Conservation (phyloP, 2,797 vertebrate genomes). For the Manis pentadactyla region DNA sequence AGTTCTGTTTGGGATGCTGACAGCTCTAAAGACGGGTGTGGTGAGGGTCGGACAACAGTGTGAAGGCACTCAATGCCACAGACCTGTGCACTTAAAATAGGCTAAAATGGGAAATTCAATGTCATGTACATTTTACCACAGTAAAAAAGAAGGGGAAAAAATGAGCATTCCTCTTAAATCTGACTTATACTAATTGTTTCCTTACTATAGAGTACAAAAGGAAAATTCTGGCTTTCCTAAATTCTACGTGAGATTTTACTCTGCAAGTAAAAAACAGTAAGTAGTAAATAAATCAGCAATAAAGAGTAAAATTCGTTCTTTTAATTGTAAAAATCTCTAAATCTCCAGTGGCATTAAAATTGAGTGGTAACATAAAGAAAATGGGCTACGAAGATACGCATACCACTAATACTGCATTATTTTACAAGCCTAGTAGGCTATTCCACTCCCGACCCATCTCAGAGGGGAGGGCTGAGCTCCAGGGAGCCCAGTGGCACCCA, state of each 20-base stretch:
- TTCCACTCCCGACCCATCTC: fast-evolving
- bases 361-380: too few relatives aligned
- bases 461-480: fast-evolving
- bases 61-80: too few relatives aligned
- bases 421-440: not conserved
- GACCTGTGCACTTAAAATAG: not conserved
- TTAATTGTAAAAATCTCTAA: not conserved
- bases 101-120: not conserved
- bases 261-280: not conserved
- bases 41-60: fast-evolving
- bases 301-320: not conserved
- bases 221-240: not conserved
- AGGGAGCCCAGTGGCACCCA: not conserved
- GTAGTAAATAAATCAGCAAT: not conserved
- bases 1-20: not conserved
- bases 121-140: not conserved
- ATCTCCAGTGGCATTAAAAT: not conserved
- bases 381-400: fast-evolving
- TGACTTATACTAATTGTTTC: not conserved
- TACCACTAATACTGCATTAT: fast-evolving
- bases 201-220: not conserved
- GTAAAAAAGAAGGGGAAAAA: not conserved
- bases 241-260: not conserved
- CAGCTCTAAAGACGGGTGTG: not conserved
- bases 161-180: not conserved